phyloP scores from a whole-genome alignment of 2,113 vertebrate genomes.

The Lanius ludovicianus region DNA sequence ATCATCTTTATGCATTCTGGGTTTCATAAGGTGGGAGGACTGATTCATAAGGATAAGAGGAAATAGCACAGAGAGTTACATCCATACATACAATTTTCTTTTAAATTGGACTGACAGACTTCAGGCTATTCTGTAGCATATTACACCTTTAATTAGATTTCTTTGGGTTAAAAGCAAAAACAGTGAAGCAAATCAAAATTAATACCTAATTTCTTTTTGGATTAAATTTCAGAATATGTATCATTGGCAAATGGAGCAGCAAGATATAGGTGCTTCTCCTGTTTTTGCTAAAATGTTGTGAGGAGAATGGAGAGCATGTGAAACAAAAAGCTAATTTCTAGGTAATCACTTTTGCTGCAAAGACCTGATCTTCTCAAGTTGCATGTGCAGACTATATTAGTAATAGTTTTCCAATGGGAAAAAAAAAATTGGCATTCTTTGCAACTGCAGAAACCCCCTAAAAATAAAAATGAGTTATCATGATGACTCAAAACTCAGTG shows the following conservation, averaged over 20 bases:
- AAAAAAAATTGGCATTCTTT: neutral
- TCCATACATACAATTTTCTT: neutral
- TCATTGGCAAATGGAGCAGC: neutral
- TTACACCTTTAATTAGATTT: neutral
- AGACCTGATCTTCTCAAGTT: neutral
- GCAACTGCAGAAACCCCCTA: neutral
- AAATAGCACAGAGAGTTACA: neutral
- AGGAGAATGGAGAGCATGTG: neutral
- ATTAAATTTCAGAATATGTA: neutral
- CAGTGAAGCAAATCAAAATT: neutral
- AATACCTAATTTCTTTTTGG: neutral
- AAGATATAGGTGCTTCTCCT: neutral
- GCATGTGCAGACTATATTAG: neutral
- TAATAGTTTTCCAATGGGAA: neutral
- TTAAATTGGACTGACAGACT: neutral
- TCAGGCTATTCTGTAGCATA: neutral
- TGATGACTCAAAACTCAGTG: neutral
- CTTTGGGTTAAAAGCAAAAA: neutral
- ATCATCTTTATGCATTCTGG: neutral
- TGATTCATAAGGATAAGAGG: neutral
- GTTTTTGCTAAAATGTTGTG: neutral
- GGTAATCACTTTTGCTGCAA: fast-evolving
- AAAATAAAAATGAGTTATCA: neutral
- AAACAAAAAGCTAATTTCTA: slow-evolving; percentile 32
- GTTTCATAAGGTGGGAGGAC: neutral